Base-by-base conservation (phyloP, 2,113 vertebrate species). In the Rissa tridactyla region DNA sequence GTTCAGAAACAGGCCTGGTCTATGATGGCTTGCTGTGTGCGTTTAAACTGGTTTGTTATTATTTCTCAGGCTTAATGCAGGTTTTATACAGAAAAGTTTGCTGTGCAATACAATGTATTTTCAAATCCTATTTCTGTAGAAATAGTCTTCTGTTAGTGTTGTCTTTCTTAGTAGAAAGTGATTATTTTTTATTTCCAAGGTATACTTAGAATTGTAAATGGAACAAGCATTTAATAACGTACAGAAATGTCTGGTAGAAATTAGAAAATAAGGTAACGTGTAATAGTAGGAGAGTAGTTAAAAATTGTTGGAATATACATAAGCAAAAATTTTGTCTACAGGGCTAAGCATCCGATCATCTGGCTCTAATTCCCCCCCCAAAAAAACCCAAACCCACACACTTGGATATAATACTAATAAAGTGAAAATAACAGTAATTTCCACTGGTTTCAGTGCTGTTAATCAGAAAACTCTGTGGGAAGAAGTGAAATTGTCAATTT, bases 401-500 rank as follows among this genome's bases (percentile, higher is more conserved):
- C 84, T 92, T 94, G 88, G 86, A 89, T 81, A 69, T 19, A 44
- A 76, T 94, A 91, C 21, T 79, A 90, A 77, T 87, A 54, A 69
- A 94, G 66, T 62, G 81, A 94, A 96, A 91, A 94, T 94, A 97
- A 85, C 49, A 85, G 84, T 90, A 69, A 94, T 95, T 87, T 87
- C 46, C 57, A 71, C 58, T 10, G 47, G 19, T 87, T 94, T 87
- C 87, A 61, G 72, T 82, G 73, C 54, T 95, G 71, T 89, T 97
- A 92, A 96, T 95, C 86, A 95, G 77, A 94, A 94, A 85, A 89
- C 86, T 71, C 96, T 54, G 77, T 95, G 89, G 91, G 91, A 96
- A 97, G 86, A 94, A 95, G 88, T 93, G 77, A 92, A 93, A 93
- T 94, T 86, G 90, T 92, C 88, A 76, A 93, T 92, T 94, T 96